Evolutionary conservation across 2,797 vertebrate species (phyloP).

Genomic region (Pagetopsis macropterus): DNA sequence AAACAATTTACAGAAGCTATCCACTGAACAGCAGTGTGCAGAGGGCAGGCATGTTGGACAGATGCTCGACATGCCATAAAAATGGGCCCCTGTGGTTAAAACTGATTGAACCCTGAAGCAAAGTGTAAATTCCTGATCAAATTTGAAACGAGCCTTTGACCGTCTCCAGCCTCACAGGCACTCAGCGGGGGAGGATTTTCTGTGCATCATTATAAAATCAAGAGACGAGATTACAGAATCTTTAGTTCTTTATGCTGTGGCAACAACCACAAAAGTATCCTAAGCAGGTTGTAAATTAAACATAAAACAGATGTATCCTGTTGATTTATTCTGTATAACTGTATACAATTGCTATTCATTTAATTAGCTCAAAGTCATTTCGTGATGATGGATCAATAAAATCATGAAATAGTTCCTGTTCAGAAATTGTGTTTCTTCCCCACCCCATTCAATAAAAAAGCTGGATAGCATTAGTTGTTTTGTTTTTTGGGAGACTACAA

Average conservation of each 20-base stretch:
- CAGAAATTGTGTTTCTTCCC: no score
- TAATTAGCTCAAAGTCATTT: neutral
- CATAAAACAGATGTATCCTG: neutral
- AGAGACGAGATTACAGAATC: conserved; percentile 3
- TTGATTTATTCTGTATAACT: neutral
- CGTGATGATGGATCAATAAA: neutral
- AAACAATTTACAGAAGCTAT: neutral
- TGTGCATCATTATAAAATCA: conserved; percentile 7
- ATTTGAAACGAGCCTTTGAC: conserved; percentile 32
- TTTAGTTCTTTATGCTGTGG: neutral
- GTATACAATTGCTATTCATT: neutral
- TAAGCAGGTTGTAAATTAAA: neutral
- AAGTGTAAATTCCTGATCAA: conserved; percentile 36
- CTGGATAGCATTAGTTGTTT: neutral
- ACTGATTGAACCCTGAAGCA: neutral
- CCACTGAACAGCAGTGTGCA: neutral
- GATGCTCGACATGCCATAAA: conserved; percentile 29
- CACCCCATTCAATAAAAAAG: no score
- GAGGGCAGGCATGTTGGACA: conserved; percentile 14
- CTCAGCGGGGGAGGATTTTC: neutral
- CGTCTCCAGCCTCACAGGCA: neutral
- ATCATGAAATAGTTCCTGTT: neutral
- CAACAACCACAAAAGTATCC: neutral
- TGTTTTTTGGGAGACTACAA: neutral
- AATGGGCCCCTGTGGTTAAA: conserved; percentile 8